Base-by-base conservation (phyloP, 1,140 invertebrate genomes). In the Lepidurus packardi region DNA sequence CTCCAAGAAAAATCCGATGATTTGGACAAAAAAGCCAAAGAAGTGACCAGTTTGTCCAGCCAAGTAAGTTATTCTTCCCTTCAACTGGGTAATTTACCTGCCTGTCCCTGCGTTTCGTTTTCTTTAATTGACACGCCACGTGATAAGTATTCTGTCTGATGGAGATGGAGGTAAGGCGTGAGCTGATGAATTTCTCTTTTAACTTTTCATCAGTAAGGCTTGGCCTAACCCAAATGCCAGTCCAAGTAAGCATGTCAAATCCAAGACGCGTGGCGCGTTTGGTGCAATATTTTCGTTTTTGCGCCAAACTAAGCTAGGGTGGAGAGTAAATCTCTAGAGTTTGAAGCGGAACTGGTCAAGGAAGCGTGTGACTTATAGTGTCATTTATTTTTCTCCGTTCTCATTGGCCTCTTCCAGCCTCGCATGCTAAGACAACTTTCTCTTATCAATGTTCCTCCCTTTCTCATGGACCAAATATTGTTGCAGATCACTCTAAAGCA, bases 41-140 rank as follows among this genome's bases (percentile, higher is more conserved):
- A 92, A 25, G 89, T 95, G 42, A 89, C 92, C 80, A 91, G 95
- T 77, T 87, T 94, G 45, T 92, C 91, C 78, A 91, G 90, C 83
- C 94, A 94, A 87, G 89, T 93, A 83, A 88, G 86, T 79, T 65
- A 78, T 74, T 75, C 78, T 75, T 77, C 34, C 10, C 73, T n/a
- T 77, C 42, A 43, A 25, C 73, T 11, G 78, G 47, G 44, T 42
- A 42, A 10, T 73, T 21, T 73, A 7, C 24, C 77, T 78, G 24
- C n/a, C 44, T 43, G 13, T 43, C 13, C 73, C 74, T 45, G 21
- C 74, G 42, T 41, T 45, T 75, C 21, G 3, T 13, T 43, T 41
- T 42, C 44, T 11, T 9, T 9, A 75, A 45, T 65, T 21, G 13
- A n/a, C 53, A 13, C 53, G 13, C 6, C 16, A 65, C 53, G 16